phyloP scores from a whole-genome alignment of 2,113 vertebrate species.

The Sylvia atricapilla region DNA sequence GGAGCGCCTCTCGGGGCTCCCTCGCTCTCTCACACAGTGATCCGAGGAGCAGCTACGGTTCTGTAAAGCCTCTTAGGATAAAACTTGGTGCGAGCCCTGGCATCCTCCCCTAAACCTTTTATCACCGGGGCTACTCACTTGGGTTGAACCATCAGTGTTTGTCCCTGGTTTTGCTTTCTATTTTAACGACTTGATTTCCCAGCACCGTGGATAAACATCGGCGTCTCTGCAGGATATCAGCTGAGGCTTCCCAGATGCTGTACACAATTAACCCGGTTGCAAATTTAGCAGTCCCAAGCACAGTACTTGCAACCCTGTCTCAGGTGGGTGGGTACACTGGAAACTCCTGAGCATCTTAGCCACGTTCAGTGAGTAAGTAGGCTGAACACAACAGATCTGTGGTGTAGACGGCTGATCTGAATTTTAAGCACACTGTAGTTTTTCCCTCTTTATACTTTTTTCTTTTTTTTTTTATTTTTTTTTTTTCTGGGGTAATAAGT shows the following conservation, averaged over 20 bases:
- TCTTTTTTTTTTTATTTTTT: not conserved
- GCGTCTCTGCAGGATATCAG: not conserved
- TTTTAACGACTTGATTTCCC: not conserved
- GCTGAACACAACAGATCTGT: not conserved
- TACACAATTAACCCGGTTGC: not conserved
- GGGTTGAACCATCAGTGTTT: not conserved
- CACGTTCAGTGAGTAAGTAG: not conserved
- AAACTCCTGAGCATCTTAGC: not conserved
- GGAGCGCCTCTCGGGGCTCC: not conserved
- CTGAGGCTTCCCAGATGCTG: not conserved
- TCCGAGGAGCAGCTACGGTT: not conserved
- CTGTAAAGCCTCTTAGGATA: not conserved
- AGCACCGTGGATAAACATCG: not conserved
- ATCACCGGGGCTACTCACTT: not conserved
- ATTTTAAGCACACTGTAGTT: not conserved
- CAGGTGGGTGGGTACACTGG: not conserved
- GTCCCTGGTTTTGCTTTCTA: not conserved
- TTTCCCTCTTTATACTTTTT: not conserved
- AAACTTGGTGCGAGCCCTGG: not conserved
- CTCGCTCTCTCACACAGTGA: not conserved
- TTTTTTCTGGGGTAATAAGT: not conserved
- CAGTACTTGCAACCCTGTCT: not conserved
- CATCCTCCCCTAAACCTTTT: not conserved
- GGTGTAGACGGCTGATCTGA: not conserved
- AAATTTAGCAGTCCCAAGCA: not conserved